Evolutionary conservation across 2,113 vertebrate genomes (phyloP), one percentile per base, ranked within the genome.

Genomic region (Trematomus loennbergii): DNA sequence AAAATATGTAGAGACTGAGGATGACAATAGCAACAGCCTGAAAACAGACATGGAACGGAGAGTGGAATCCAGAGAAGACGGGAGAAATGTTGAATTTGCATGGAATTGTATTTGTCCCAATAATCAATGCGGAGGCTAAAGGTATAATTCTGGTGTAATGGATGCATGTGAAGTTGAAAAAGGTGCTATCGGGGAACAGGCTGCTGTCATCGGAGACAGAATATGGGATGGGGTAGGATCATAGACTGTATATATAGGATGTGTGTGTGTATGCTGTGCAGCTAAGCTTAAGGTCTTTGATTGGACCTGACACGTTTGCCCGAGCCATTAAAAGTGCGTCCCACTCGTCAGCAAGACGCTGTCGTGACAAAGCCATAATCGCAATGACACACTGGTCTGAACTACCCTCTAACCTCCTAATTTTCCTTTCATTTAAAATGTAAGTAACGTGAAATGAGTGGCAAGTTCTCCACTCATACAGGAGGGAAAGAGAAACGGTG

Each of bases 271-370:
- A 25, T 20, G 36, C 10, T 22, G 22, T 46, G 60, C 33, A 88
- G 65, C 75, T 82, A 85, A 52, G 81, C 89, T 81, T 83, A 46
- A 73, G 76, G 58, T 78, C 52, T 77, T 79, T 69, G 72, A 87
- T 88, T 82, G 52, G 75, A 81, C 60, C 69, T 75, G 81, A 85
- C 77, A 65, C 60, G 50, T 87, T 75, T 49, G 79, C 74, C 80
- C 67, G 4, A 5, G 58, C 60, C 61, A 63, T 75, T 70, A 58
- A 82, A 73, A 82, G 72, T 81, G 57, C 33, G 55, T 76, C 69
- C 36, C 60, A 53, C 85, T 89, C 88, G 85, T 87, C 89, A 85
- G 79, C 81, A 88, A 88, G 90, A 84, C 72, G 74, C 68, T 86
- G 46, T 70, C 69, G 53, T 82, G 77, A 76, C 83, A 83, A 82